These are phyloP conservation scores for Hylaea fasciaria DNA, from an alignment of 2,888 invertebrate species.

Conservation along the genomic window DNA sequence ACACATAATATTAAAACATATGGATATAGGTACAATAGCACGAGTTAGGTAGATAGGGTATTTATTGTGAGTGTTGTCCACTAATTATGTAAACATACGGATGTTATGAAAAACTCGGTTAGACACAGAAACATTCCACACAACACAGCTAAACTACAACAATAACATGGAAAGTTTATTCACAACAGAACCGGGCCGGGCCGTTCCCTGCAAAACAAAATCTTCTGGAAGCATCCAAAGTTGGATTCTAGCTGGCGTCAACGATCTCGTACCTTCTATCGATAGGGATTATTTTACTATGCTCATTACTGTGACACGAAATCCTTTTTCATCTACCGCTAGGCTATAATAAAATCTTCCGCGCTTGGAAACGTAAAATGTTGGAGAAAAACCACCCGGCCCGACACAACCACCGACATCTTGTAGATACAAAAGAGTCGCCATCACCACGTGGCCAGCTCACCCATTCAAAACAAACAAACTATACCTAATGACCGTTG, in stretches of 20 bases:
- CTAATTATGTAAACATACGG: not conserved
- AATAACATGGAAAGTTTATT: conserved; percentile 56
- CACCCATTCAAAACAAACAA: conserved; percentile 49
- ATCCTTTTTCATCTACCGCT: no score
- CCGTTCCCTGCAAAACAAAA: conserved; percentile 26
- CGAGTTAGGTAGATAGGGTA: not conserved
- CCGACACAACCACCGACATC: conserved; percentile 31
- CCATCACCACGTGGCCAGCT: conserved; percentile 56
- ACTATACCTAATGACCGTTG: conserved; percentile 76
- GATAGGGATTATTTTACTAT: no score
- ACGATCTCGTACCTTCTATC: no score
- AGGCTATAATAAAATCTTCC: no score
- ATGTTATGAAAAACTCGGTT: conserved; percentile 16
- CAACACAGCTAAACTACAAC: conserved; percentile 36
- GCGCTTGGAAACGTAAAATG: no score
- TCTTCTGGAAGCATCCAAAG: not conserved
- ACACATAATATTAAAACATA: not conserved
- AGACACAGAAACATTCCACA: conserved; percentile 35
- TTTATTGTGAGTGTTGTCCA: conserved; percentile 19
- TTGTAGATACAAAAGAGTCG: conserved; percentile 42
- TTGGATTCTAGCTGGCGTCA: not conserved
- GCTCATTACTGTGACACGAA: no score
- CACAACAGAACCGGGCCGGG: conserved; percentile 52
- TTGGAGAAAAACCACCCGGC: conserved; percentile 30
- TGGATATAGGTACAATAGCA: not conserved